Conservation (phyloP, 53 echinoderm and acorn worm species). For the Hippasteria phrygiana region DNA sequence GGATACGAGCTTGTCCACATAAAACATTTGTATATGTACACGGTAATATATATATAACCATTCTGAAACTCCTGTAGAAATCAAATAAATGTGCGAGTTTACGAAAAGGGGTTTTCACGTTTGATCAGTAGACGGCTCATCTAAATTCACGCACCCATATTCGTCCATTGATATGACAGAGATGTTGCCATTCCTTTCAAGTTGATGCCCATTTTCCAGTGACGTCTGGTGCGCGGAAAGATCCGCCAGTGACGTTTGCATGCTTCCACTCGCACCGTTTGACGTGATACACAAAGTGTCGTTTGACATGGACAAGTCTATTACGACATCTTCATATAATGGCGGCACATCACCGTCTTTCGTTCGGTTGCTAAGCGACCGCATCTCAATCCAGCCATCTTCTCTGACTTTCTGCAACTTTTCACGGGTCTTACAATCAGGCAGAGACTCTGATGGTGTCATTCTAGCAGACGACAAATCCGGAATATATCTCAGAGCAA, state of each 20-base stretch:
- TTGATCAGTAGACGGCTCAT: neutral
- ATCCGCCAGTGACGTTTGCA: neutral
- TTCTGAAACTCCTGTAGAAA: no score
- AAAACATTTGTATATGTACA: no score
- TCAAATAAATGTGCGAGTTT: no score
- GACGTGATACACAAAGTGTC: neutral
- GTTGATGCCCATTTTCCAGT: neutral
- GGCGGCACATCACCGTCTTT: conserved; percentile 27
- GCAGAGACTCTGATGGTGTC: neutral
- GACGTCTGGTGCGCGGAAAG: neutral
- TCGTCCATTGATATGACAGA: conserved; percentile 29
- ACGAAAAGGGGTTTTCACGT: neutral
- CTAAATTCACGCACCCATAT: neutral
- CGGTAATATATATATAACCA: no score
- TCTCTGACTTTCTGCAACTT: neutral
- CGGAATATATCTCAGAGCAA: conserved; percentile 12
- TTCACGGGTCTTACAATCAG: neutral
- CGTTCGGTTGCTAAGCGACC: conserved; percentile 9
- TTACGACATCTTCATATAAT: conserved; percentile 10
- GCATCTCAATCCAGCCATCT: neutral
- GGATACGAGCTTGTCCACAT: no score
- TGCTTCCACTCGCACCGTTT: neutral
- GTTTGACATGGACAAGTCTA: neutral
- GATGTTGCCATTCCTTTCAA: neutral
- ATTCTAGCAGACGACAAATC: conserved; percentile 35